Evolutionary conservation across 2,797 vertebrate species (phyloP).

Genomic region (Centropyge bicolor): DNA sequence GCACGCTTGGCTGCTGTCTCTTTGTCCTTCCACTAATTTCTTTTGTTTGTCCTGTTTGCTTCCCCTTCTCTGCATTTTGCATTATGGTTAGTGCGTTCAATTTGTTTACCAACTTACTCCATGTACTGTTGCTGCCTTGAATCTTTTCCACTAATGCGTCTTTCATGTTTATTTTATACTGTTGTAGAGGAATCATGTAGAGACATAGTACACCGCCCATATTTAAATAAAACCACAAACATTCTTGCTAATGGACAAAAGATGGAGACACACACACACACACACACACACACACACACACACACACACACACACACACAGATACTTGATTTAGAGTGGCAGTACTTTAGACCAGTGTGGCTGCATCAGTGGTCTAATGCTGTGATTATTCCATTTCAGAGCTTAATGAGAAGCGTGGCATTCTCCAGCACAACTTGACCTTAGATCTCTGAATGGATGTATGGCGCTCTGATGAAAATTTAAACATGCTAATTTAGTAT

Average conservation of each 20-base stretch:
- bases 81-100: neutral
- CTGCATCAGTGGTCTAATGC: slow-evolving; percentile 36
- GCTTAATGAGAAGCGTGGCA: slow-evolving; percentile 75
- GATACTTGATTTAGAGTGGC: slow-evolving; percentile 41
- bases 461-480: slow-evolving; percentile 63
- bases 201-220: neutral
- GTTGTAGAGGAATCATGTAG: neutral
- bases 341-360: slow-evolving; percentile 31
- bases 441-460: slow-evolving; percentile 64
- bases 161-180: slow-evolving; percentile 1
- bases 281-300: no score
- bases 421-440: slow-evolving; percentile 78
- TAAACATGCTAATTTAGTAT: slow-evolving; percentile 65
- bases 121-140: neutral
- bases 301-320: neutral
- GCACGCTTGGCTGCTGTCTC: slow-evolving; percentile 16
- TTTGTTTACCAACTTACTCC: slow-evolving; percentile 1
- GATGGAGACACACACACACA: neutral
- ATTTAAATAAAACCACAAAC: slow-evolving; percentile 23
- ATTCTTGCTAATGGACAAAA: slow-evolving; percentile 17
- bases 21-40: slow-evolving; percentile 18
- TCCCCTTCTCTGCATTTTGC: neutral
- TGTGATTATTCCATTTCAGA: slow-evolving; percentile 63
- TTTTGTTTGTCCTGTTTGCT: slow-evolving; percentile 1
- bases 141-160: neutral